Evolutionary conservation across 1,140 invertebrate genomes (phyloP).

Genomic region (Lucilia sericata): DNA sequence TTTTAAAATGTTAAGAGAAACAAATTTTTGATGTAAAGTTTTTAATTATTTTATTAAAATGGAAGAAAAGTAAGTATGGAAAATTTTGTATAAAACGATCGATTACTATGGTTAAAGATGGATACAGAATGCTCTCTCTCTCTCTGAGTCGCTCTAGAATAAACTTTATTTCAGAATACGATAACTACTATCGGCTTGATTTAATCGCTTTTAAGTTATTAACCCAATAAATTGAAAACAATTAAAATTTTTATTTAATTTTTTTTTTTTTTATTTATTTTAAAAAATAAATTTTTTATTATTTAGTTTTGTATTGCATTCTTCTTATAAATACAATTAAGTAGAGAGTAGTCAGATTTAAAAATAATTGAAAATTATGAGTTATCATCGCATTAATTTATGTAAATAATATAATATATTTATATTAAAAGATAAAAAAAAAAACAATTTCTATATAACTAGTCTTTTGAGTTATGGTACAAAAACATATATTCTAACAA

Average conservation of each 20-base stretch:
- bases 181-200: too few relatives aligned
- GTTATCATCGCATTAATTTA: background rate
- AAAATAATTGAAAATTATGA: slow-evolving; percentile 1
- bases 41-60: too few relatives aligned
- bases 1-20: too few relatives aligned
- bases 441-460: slow-evolving; percentile 24
- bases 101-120: too few relatives aligned
- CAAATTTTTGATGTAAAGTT: too few relatives aligned
- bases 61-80: too few relatives aligned
- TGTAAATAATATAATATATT: background rate
- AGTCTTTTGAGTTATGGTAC: slow-evolving; percentile 26
- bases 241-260: background rate
- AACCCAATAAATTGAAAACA: too few relatives aligned
- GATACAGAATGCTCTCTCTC: too few relatives aligned
- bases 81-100: too few relatives aligned
- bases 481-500: background rate
- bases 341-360: background rate
- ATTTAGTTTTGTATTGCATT: background rate
- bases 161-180: too few relatives aligned
- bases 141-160: too few relatives aligned
- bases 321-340: background rate
- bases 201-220: too few relatives aligned
- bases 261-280: background rate
- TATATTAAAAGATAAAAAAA: background rate
- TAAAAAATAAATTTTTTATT: background rate